These are phyloP conservation scores for Acyrthosiphon pisum DNA, from an alignment of 1,140 invertebrate species.

Conservation along the genomic window DNA sequence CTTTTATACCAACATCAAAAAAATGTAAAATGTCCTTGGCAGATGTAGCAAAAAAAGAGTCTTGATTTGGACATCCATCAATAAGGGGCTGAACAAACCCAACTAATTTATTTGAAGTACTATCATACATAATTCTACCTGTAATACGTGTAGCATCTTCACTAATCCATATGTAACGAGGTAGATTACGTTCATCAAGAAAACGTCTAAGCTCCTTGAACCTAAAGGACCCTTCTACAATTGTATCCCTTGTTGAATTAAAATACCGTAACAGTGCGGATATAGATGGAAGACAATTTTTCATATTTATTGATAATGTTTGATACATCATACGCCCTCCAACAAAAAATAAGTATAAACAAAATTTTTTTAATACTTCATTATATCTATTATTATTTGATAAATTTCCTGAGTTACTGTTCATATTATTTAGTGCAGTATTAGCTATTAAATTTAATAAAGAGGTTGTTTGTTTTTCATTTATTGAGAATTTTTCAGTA, in stretches of 20 bases:
- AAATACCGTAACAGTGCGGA: background rate
- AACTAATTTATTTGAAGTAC: background rate
- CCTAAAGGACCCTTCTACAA: background rate
- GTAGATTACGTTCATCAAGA: background rate
- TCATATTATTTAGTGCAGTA: too few species aligned
- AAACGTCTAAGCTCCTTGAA: background rate
- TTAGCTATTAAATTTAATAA: too few species aligned
- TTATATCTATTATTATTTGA: too few species aligned
- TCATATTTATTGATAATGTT: too few species aligned
- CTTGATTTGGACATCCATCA: background rate
- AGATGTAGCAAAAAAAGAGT: background rate
- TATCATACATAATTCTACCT: conserved; percentile 7
- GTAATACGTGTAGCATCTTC: conserved; percentile 22
- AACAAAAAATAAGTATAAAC: too few species aligned
- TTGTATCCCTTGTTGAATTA: background rate
- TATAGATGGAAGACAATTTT: too few species aligned
- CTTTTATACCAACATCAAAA: background rate
- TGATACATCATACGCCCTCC: too few species aligned
- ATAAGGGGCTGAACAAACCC: background rate
- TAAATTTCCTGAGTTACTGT: too few species aligned
- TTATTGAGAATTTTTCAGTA: too few species aligned
- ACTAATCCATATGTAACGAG: conserved; percentile 21
- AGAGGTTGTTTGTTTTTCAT: too few species aligned
- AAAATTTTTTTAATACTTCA: too few species aligned
- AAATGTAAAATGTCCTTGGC: background rate